Percentiles rank a stretch among this genome's conserved stretches.
Conservation (phyloP, 2,113 vertebrate species). For the Pseudois nayaur region DNA sequence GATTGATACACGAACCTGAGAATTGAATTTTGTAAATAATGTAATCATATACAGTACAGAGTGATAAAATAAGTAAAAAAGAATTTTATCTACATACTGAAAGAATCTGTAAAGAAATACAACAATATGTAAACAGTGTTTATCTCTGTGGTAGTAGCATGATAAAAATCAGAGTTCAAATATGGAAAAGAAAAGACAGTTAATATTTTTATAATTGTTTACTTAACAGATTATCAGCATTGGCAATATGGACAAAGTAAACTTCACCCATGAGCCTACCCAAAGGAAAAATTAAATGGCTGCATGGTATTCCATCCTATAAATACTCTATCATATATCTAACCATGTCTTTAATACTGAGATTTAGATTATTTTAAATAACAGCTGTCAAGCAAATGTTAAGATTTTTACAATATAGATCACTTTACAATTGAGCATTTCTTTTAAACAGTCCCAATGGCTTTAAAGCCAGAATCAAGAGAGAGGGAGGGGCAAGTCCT, state of each 20-base stretch:
- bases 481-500: neutral
- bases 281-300: neutral
- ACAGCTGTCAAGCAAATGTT: neutral
- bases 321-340: neutral
- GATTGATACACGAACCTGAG: neutral
- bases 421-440: constrained; percentile 5
- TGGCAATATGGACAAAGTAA: neutral
- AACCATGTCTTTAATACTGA: neutral
- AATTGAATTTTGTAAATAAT: neutral
- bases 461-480: constrained; percentile 9
- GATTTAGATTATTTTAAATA: constrained; percentile 21
- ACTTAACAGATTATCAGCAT: neutral
- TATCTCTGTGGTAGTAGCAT: neutral
- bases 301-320: neutral
- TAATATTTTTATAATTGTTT: neutral
- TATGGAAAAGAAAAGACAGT: neutral
- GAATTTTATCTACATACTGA: neutral
- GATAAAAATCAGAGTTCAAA: neutral
- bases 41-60: neutral
- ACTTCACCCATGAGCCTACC: neutral
- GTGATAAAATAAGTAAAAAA: neutral
- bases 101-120: neutral
- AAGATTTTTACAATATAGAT: neutral
- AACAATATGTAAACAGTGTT: neutral
- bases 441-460: neutral